Conservation (phyloP, 2,888 invertebrate species). For the Sthenelais limicola region DNA sequence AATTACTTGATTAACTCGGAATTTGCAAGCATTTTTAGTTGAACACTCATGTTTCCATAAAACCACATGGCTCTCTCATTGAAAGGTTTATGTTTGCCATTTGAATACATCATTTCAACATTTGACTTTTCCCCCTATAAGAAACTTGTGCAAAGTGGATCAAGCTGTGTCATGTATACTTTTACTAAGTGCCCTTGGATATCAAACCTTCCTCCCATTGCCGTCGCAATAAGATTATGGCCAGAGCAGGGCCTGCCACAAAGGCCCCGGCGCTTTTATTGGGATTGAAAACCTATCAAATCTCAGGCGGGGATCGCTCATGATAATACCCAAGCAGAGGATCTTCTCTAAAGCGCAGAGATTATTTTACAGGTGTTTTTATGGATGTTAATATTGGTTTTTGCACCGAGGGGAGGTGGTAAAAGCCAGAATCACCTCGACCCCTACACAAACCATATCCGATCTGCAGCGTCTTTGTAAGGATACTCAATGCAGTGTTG, state of each 20-base stretch:
- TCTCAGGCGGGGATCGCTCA: neutral
- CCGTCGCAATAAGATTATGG: conserved; percentile 22
- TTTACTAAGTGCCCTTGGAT: conserved; percentile 27
- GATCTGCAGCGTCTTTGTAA: conserved; percentile 7
- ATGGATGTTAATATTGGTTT: conserved; percentile 12
- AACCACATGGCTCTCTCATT: too few relatives aligned
- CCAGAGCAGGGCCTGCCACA: neutral
- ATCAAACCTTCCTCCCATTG: conserved; percentile 10
- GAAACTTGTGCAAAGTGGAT: conserved; percentile 28
- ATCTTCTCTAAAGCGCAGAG: conserved; percentile 27
- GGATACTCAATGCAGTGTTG: neutral
- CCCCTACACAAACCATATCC: conserved; percentile 27
- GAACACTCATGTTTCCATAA: too few relatives aligned
- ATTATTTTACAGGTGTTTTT: conserved; percentile 35
- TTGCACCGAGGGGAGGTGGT: neutral
- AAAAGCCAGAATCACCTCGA: conserved; percentile 11
- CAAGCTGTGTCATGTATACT: conserved; percentile 17
- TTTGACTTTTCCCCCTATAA: conserved; percentile 27
- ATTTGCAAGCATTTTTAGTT: too few relatives aligned
- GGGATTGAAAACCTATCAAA: conserved; percentile 29
- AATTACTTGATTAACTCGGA: too few relatives aligned
- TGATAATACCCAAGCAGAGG: neutral
- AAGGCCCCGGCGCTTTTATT: conserved; percentile 7
- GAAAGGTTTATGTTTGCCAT: too few relatives aligned
- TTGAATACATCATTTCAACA: neutral